Conservation (phyloP, 2,797 vertebrate species). For the Sparidentex hasta region DNA sequence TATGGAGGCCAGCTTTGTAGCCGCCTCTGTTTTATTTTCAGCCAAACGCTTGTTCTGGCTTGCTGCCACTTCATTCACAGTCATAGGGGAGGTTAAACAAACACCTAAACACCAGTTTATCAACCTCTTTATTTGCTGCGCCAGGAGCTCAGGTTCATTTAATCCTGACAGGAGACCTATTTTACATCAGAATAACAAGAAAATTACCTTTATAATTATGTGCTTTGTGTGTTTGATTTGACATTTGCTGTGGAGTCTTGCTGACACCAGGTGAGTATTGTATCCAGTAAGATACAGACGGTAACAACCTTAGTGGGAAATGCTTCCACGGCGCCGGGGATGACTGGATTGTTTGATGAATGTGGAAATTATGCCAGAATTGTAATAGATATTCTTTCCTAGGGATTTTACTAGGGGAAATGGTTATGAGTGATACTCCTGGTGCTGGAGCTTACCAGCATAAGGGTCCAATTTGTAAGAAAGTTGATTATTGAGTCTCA, state of each 20-base stretch:
- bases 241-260: not conserved
- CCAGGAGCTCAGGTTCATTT: slow-evolving; percentile 25
- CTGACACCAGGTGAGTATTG: not conserved
- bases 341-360: not conserved
- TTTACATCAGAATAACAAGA: not conserved
- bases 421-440: too few relatives aligned
- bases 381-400: not conserved
- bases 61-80: slow-evolving; percentile 49
- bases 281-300: not conserved
- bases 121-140: slow-evolving; percentile 42
- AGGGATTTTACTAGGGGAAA: too few relatives aligned
- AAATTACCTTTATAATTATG: not conserved
- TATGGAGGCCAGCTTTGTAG: slow-evolving; percentile 9
- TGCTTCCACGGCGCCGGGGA: too few relatives aligned
- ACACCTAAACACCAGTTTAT: slow-evolving; percentile 57
- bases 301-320: too few relatives aligned
- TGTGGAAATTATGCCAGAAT: not conserved
- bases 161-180: not conserved
- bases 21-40: slow-evolving; percentile 33
- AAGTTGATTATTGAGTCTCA: too few relatives aligned
- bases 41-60: slow-evolving; percentile 57
- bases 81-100: slow-evolving; percentile 59
- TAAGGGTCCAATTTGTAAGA: too few relatives aligned
- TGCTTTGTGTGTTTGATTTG: slow-evolving; percentile 1
- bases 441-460: too few relatives aligned